Conservation (phyloP, 2,113 vertebrate species). For the Cathartes aura region DNA sequence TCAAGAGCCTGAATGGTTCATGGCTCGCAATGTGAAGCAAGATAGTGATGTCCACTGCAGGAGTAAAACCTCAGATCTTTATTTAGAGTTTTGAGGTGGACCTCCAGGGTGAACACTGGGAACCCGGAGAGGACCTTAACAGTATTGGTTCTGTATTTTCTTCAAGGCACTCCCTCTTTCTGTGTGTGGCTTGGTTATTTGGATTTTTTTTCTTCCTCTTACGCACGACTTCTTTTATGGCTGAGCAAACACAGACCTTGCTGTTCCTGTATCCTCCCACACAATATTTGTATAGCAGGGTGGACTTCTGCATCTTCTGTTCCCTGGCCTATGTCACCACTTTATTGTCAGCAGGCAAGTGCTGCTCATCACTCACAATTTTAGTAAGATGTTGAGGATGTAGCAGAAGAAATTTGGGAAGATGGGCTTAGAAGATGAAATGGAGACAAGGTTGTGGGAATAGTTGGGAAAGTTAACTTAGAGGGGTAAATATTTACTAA, state of each 20-base stretch:
- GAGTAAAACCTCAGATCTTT: not conserved
- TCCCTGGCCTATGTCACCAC: not conserved
- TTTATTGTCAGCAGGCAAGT: not conserved
- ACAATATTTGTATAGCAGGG: not conserved
- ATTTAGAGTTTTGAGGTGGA: not conserved
- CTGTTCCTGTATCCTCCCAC: not conserved
- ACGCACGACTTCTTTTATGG: not conserved
- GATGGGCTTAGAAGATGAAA: not conserved
- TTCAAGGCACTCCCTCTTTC: not conserved
- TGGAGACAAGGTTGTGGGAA: not conserved
- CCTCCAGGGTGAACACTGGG: not conserved
- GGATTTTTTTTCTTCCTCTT: not conserved
- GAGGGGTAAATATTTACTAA: not conserved
- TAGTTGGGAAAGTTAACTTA: not conserved
- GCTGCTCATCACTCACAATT: not conserved
- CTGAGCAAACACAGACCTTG: not conserved
- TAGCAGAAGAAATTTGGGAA: not conserved
- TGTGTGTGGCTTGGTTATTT: not conserved
- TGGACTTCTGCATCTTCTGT: not conserved
- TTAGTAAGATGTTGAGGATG: not conserved
- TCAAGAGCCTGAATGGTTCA: not conserved
- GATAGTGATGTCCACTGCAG: rapidly evolving
- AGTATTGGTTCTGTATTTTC: not conserved
- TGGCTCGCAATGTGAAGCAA: rapidly evolving
- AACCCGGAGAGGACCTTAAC: not conserved